Evolutionary conservation across 2,797 vertebrate genomes (phyloP), one percentile per base, ranked within the genome.

Genomic region (Agapornis canus): DNA sequence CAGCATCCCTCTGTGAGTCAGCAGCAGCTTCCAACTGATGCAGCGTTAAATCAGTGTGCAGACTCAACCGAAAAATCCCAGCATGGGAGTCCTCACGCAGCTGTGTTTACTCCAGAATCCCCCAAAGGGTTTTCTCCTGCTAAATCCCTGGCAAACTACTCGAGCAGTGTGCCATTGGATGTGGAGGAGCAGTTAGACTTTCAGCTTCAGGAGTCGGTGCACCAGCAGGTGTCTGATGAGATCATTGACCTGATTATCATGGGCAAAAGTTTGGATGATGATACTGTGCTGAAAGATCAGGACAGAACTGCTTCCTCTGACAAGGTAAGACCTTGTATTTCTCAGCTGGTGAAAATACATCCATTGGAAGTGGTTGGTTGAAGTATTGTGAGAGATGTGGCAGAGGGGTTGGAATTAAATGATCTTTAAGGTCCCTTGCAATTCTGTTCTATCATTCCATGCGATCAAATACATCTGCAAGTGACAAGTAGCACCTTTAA

Each of bases 81-180:
- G 80, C 66, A 48, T 1, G 3, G 65, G 32, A 43, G 3, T 51
- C 48, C 96, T 66, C 96, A 97, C 19, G 91, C 97, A 51, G 94
- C 96, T 27, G 97, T 97, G 51, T 97, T 97, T 78, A 96, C 96
- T 95, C 97, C 97, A 29, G 98, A 98, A 72, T 88, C 93, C 40
- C 65, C 90, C 52, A 89, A 84, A 32, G 64, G 83, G 45, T 83
- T 82, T 80, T 78, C 37, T 71, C 63, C 11, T 1, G 43, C 81
- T 83, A 97, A 81, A 68, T 97, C 89, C 32, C 70, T 81, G 65
- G 87, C 86, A 63, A 27, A 54, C 27, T 52, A 79, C 70, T 86
- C 96, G 0, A 61, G 75, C n/a, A 37, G 27, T 17, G 9, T 86
- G 21, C 75, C 95, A 82, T 96, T 90, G 48, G 94, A 91, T 79